These are phyloP conservation scores for Rhinogobio ventralis DNA, from an alignment of 2,797 vertebrate genomes.

Conservation along the genomic window DNA sequence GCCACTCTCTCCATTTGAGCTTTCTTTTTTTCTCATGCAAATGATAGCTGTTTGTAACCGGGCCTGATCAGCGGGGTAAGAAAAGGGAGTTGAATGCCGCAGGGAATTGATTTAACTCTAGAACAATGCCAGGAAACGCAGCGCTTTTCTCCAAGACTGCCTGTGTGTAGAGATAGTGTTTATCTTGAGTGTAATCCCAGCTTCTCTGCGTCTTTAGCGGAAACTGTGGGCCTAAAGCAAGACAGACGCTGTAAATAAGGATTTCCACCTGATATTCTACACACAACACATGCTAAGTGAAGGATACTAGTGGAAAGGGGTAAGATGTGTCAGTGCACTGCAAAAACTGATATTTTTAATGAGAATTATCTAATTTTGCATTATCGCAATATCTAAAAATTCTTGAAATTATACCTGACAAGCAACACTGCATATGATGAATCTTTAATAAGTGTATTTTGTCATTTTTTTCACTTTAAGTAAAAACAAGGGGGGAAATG, in stretches of 20 bases:
- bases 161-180: slow-evolving; percentile 62
- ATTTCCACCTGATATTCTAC: slow-evolving; percentile 49
- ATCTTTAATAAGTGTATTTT: not conserved
- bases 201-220: slow-evolving; percentile 57
- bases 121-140: slow-evolving; percentile 71
- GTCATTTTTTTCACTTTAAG: not conserved
- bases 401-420: not conserved
- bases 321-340: slow-evolving; percentile 12
- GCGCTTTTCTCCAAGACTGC: slow-evolving; percentile 54
- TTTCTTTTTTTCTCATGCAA: slow-evolving; percentile 64
- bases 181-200: slow-evolving; percentile 65
- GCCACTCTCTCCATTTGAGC: slow-evolving; percentile 67
- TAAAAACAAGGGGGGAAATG: not conserved
- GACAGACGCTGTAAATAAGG: slow-evolving; percentile 61
- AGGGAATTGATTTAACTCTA: slow-evolving; percentile 78
- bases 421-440: not conserved
- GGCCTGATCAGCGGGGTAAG: slow-evolving; percentile 73
- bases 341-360: not conserved
- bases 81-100: slow-evolving; percentile 62
- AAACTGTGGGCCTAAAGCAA: slow-evolving; percentile 51
- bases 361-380: not conserved
- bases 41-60: slow-evolving; percentile 66
- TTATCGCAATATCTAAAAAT: not conserved
- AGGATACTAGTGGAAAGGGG: slow-evolving; percentile 18
- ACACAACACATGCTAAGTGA: slow-evolving; percentile 48